phyloP scores from a whole-genome alignment of 1,140 invertebrate species.

The Heliconius nattereri region DNA sequence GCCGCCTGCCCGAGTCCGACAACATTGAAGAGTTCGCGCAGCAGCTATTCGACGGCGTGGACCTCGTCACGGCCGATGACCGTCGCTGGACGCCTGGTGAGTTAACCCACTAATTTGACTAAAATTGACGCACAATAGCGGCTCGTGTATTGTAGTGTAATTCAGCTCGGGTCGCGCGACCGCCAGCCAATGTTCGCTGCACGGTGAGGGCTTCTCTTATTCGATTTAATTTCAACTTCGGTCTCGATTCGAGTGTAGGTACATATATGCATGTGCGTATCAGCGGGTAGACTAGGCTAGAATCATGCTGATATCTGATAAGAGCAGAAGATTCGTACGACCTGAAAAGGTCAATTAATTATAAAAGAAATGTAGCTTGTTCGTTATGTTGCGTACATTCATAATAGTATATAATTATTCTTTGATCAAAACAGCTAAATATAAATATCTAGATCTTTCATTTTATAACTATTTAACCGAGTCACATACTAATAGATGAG shows the following conservation, averaged over 20 bases:
- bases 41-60: slow-evolving; percentile 89
- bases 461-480: too few relatives aligned
- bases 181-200: slow-evolving; percentile 19
- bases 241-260: not conserved
- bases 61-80: slow-evolving; percentile 94
- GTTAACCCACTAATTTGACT: not conserved
- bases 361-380: not conserved
- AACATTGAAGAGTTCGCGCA: slow-evolving; percentile 93
- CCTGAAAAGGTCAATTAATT: slow-evolving; percentile 3
- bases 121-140: not conserved
- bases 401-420: not conserved
- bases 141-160: slow-evolving; percentile 25
- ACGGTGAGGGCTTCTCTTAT: slow-evolving; percentile 34
- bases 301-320: not conserved
- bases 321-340: not conserved
- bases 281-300: not conserved
- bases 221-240: slow-evolving; percentile 31
- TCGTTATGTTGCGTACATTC: not conserved
- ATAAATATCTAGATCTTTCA: too few relatives aligned
- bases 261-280: not conserved
- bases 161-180: slow-evolving; percentile 15
- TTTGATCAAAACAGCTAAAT: too few relatives aligned
- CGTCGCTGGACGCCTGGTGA: slow-evolving; percentile 83
- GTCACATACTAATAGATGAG: too few relatives aligned
- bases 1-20: slow-evolving; percentile 93